phyloP scores from a whole-genome alignment of 2,113 vertebrate species.

The Benthochromis sp. region DNA sequence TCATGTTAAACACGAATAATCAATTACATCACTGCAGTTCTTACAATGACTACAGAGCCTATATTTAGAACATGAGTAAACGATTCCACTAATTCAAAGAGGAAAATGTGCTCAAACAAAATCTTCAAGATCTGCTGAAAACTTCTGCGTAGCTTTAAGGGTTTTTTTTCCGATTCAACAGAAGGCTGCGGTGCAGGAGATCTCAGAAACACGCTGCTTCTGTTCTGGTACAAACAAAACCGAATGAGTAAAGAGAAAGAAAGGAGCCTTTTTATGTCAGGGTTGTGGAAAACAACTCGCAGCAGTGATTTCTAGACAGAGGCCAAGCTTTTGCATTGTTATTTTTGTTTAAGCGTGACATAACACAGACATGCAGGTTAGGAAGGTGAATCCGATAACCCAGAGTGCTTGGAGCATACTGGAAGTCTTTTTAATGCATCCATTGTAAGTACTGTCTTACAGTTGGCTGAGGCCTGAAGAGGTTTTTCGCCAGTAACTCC shows the following conservation, averaged over 20 bases:
- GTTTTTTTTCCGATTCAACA: accelerated
- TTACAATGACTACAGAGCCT: background rate
- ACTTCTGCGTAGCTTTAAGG: background rate
- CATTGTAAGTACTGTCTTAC: background rate
- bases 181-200: background rate
- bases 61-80: background rate
- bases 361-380: background rate
- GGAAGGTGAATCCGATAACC: background rate
- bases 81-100: background rate
- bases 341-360: background rate
- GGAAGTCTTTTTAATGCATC: background rate
- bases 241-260: background rate
- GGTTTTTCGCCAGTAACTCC: background rate
- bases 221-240: background rate
- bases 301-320: background rate
- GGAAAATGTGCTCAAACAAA: background rate
- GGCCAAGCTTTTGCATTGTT: background rate
- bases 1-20: background rate
- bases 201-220: background rate
- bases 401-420: background rate
- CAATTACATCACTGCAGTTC: background rate
- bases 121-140: background rate
- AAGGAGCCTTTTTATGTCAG: background rate
- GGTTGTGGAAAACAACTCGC: background rate
- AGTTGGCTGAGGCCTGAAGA: background rate